Evolutionary conservation across 2,888 invertebrate species (phyloP).

Genomic region (Lampropteryx suffumata): DNA sequence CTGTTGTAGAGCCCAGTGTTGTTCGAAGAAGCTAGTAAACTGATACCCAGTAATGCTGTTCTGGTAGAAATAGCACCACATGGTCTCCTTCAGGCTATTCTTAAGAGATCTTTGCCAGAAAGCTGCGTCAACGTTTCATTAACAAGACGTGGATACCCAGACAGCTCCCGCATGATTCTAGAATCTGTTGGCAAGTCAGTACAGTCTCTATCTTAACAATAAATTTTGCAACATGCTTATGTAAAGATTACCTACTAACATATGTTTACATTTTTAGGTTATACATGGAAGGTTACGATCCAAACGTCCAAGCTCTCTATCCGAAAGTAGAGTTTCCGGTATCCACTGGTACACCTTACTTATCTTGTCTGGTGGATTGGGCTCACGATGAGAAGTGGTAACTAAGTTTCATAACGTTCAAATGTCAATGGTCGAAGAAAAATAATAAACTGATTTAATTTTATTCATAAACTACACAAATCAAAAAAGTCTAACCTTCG

Average conservation of each 20-base stretch:
- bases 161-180: constrained; percentile 80
- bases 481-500: too few relatives aligned
- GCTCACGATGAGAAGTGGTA: constrained; percentile 88
- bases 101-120: constrained; percentile 86
- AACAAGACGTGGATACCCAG: constrained; percentile 86
- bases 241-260: too few relatives aligned
- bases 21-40: constrained; percentile 89
- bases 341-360: constrained; percentile 90
- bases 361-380: constrained; percentile 91
- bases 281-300: constrained; percentile 87
- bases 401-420: constrained; percentile 13
- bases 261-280: constrained; percentile 74
- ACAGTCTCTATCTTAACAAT: background rate
- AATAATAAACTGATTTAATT: too few relatives aligned
- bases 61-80: constrained; percentile 94
- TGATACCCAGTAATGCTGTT: constrained; percentile 90
- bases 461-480: too few relatives aligned
- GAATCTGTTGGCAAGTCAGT: constrained; percentile 74
- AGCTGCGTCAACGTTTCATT: constrained; percentile 86
- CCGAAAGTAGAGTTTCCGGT: constrained; percentile 90
- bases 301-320: constrained; percentile 87
- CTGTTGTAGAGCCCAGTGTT: constrained; percentile 80
- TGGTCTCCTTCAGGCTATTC: constrained; percentile 86
- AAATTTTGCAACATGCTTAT: background rate
- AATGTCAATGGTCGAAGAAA: too few relatives aligned